Base-by-base conservation (phyloP, 1,140 invertebrate genomes). In the Magallana ariakensis region DNA sequence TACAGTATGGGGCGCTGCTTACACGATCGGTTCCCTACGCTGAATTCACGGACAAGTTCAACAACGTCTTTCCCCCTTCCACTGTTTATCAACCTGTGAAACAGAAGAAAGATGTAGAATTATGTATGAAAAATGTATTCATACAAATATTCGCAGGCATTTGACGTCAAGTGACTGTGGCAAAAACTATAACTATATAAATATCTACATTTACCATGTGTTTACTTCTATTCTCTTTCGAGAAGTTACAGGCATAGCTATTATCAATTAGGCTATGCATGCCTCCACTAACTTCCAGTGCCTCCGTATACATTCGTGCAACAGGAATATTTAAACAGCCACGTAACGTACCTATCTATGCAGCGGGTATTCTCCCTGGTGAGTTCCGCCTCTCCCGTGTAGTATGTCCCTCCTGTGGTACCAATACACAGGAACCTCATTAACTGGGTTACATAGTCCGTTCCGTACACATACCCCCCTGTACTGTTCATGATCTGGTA, bases 341-440 rank as follows among this genome's bases (percentile, higher is more conserved):
- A 19, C n/a, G 15, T 53, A 7, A 16, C 57, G 54, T 84, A 91
- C 90, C 90, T 89, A 58, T 91, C 91, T 19, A 95, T 88, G 54
- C 89, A 90, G 7, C 86, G 80, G 19, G 91, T 90, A 88, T 93
- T 94, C 70, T 94, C 91, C 58, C 91, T 86, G 8, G 90, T 93
- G n/a, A 94, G 85, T 46, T 93, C 91, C 33, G 91, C 88, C 57
- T 93, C 88, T 3, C 60, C 85, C 0, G 87, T 86, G 88, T 95
- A 94, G 62, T 92, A 94, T 13, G 91, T 93, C 2, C 93, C 93
- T 54, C 92, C 91, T 80, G 90, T 89, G 0, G 90, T 88, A 4
- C 92, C 92, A 10, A 95, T 86, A 89, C 93, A 94, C 9, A 95
- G 84, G 87, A 95, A 95, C 13, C 94, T 91, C 26, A 93, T 91